Conservation (phyloP, 2,113 vertebrate genomes). For the Hemiprocne comata region DNA sequence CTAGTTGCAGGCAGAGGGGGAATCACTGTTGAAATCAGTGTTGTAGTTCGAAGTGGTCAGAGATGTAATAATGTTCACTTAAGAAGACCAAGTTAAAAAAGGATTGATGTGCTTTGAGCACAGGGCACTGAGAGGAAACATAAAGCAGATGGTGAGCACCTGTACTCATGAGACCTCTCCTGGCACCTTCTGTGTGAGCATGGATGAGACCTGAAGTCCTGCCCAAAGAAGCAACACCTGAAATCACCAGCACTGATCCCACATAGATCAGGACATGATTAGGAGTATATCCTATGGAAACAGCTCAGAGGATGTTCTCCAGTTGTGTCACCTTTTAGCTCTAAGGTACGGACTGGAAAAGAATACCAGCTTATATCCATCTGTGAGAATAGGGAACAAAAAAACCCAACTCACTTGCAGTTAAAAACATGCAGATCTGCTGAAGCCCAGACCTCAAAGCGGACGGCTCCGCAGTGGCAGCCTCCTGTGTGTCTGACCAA, state of each 20-base stretch:
- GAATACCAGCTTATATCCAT: not conserved
- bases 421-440: constrained; percentile 89
- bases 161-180: not conserved
- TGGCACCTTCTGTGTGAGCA: not conserved
- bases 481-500: constrained; percentile 90
- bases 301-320: not conserved
- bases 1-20: not conserved
- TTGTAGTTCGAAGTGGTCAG: not conserved
- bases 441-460: constrained; percentile 89
- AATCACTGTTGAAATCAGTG: not conserved
- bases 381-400: not conserved
- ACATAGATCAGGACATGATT: not conserved
- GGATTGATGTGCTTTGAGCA: not conserved
- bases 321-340: not conserved
- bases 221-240: not conserved
- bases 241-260: not conserved
- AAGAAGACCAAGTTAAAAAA: not conserved
- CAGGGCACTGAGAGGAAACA: not conserved
- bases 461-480: constrained; percentile 92
- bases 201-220: not conserved
- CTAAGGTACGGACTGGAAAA: not conserved
- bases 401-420: constrained; percentile 88
- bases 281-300: not conserved
- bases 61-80: not conserved
- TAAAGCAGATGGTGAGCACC: not conserved